Evolutionary conservation across 2,113 vertebrate genomes (phyloP).

Genomic region (Peromyscus maniculatus): DNA sequence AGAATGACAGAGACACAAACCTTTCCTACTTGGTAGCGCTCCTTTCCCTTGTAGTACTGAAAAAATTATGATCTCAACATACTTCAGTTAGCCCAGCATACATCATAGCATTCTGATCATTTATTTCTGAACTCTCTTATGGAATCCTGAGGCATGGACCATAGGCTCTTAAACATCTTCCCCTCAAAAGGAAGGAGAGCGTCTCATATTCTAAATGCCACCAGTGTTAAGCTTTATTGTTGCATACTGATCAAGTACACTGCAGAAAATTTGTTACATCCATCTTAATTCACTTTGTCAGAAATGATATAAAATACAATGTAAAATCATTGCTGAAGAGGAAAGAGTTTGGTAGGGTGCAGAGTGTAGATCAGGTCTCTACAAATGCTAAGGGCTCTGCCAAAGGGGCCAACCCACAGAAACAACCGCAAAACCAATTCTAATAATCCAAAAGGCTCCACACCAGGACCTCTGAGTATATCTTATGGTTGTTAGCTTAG

Average conservation of each 20-base stretch:
- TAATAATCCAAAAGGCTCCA: neutral
- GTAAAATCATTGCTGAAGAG: neutral
- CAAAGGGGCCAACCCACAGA: neutral
- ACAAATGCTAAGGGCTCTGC: neutral
- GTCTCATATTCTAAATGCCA: neutral
- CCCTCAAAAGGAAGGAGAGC: neutral
- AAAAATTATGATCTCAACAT: neutral
- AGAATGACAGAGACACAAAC: neutral
- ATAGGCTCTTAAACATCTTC: constrained; percentile 31
- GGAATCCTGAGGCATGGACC: neutral
- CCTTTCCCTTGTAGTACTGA: constrained; percentile 6
- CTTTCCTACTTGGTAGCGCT: constrained; percentile 24
- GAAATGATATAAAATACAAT: neutral
- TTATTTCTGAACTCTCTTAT: neutral
- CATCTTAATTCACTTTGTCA: neutral
- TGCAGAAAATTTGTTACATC: neutral
- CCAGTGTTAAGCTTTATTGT: neutral
- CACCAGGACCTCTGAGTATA: too few relatives aligned
- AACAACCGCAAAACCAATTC: neutral
- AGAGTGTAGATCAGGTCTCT: too few relatives aligned
- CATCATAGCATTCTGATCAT: neutral
- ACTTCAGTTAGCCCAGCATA: constrained; percentile 41
- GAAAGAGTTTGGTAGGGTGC: neutral
- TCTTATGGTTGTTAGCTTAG: too few relatives aligned
- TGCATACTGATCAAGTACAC: neutral